Base-by-base conservation (phyloP, 1,140 invertebrate genomes). In the Zaprionus taronus region DNA sequence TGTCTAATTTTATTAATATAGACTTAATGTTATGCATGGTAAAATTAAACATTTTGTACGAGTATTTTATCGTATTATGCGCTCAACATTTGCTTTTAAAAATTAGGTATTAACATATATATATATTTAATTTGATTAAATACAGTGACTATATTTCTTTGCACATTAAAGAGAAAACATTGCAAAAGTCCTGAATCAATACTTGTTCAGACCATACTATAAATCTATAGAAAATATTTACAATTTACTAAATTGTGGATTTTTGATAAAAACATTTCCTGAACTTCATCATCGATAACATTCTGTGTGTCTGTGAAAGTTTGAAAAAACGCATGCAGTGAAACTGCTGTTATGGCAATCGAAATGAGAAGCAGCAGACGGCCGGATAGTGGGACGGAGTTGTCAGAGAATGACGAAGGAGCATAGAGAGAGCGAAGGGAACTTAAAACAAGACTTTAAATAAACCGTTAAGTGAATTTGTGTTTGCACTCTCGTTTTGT, bases 91-190 rank as follows among this genome's bases (percentile, higher is more conserved):
- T 61, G 2, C 9, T 72, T 28, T 36, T 64, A 64, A 83, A 67
- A 44, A 78, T 86, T 86, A 83, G 51, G 62, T 62, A 65, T 86
- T 80, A 79, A 79, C 73, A 67, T 67, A 67, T 67, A 80, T 67
- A 66, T 77, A 85, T 87, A 83, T 90, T 89, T 81, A 87, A 89
- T 89, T 89, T 89, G 78, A 85, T 90, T 89, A 85, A 89, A 89
- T 89, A 89, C 81, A 89, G 85, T 89, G 85, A 89, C 85, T 89
- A 89, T 90, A 75, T 81, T 90, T 81, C 70, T 80, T 89, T 89
- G 85, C 85, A 90, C 76, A 89, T 81, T 81, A 73, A 82, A 77
- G 63, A 72, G 71, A 84, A 83, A 69, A 89, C 72, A 85, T 82
- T 86, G 83, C 83, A 81, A 86, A 73, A 89, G 81, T 90, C 79